These are phyloP conservation scores for Ramphastos sulfuratus DNA, from an alignment of 2,113 vertebrate genomes.

Conservation along the genomic window DNA sequence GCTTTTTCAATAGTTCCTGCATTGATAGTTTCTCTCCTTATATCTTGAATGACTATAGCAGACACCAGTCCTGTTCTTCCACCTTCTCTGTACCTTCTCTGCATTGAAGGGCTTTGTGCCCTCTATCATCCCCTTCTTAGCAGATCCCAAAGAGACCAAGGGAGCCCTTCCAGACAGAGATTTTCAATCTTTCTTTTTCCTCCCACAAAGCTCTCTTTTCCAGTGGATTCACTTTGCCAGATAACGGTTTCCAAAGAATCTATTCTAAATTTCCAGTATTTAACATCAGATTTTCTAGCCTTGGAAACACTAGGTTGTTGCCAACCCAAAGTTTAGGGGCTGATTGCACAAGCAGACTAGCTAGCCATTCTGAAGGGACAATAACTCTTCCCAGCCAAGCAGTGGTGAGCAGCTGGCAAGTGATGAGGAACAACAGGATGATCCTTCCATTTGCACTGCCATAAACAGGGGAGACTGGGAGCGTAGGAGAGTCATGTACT, in stretches of 20 bases:
- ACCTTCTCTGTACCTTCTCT: background rate
- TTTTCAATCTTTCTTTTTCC: slow-evolving; percentile 39
- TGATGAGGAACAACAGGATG: slow-evolving; percentile 30
- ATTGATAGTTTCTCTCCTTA: background rate
- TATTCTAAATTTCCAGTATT: slow-evolving; percentile 59
- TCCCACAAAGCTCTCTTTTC: slow-evolving; percentile 52
- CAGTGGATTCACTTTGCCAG: slow-evolving; percentile 41
- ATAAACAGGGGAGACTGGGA: background rate
- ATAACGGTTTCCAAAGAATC: slow-evolving; percentile 61
- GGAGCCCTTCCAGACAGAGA: slow-evolving; percentile 11
- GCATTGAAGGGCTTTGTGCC: background rate
- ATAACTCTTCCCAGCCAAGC: background rate
- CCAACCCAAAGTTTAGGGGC: slow-evolving; percentile 14
- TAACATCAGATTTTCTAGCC: slow-evolving; percentile 65
- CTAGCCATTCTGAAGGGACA: slow-evolving; percentile 29
- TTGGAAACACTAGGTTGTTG: slow-evolving; percentile 24
- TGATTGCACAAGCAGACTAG: slow-evolving; percentile 60
- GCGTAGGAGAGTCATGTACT: background rate
- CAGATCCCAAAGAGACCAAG: background rate
- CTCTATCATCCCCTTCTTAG: background rate
- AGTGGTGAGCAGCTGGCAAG: slow-evolving; percentile 47
- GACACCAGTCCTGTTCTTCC: background rate
- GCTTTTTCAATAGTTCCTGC: background rate
- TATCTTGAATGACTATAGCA: background rate
- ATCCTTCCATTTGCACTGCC: slow-evolving; percentile 23